Evolutionary conservation across 2,797 vertebrate genomes (phyloP).

Genomic region (Rhinophrynus dorsalis): DNA sequence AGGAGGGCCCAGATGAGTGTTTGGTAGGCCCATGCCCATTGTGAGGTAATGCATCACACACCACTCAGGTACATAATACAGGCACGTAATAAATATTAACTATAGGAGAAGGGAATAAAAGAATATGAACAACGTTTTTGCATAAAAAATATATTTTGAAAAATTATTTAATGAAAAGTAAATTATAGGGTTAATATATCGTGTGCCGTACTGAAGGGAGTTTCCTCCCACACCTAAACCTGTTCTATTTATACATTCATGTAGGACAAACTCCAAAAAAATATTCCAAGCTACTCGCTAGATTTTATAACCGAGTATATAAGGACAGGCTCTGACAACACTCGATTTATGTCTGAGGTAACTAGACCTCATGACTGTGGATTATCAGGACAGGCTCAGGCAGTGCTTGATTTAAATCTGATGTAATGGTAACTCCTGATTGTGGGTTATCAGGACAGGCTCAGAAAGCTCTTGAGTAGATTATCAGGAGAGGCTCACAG

Average conservation of each 20-base stretch:
- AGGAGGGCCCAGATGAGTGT: too few species aligned
- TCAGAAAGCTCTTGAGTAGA: background rate
- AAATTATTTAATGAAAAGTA: background rate
- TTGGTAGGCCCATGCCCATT: too few species aligned
- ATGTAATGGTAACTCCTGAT: background rate
- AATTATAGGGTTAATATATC: constrained; percentile 22
- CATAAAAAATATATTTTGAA: too few species aligned
- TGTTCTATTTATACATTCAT: constrained; percentile 39
- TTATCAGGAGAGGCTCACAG: background rate
- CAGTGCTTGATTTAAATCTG: background rate
- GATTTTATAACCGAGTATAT: background rate
- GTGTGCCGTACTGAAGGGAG: constrained; percentile 38
- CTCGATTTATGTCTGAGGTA: background rate
- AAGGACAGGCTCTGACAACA: background rate
- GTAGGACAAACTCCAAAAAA: constrained; percentile 29
- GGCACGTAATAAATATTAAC: too few species aligned
- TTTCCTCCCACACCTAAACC: constrained; percentile 44
- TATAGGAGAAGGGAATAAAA: too few species aligned
- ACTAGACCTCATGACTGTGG: background rate
- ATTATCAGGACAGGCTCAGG: background rate
- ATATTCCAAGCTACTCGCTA: constrained; percentile 8
- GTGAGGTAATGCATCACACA: too few species aligned
- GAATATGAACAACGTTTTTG: too few species aligned
- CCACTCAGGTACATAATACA: too few species aligned
- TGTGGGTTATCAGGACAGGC: background rate